phyloP scores from a whole-genome alignment of 2,113 vertebrate species.

The Serinus canaria region DNA sequence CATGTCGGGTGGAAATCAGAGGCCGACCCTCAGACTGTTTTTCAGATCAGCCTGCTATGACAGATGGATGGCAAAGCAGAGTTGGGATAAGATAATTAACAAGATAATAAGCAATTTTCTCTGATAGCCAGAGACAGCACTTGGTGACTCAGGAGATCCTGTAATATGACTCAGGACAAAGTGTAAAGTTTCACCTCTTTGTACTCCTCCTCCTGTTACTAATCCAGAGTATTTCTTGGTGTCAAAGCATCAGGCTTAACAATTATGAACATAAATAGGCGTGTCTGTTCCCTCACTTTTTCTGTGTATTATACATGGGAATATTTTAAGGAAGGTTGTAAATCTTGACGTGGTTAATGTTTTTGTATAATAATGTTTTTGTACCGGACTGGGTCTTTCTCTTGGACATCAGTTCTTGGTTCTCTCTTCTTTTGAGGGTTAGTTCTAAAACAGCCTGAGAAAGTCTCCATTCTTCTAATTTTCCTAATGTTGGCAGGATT shows the following conservation, averaged over 20 bases:
- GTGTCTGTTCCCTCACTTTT: not conserved
- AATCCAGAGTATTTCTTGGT: not conserved
- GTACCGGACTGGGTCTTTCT: not conserved
- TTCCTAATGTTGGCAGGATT: not conserved
- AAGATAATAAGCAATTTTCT: not conserved
- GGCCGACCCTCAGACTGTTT: fast-evolving
- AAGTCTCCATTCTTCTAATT: not conserved
- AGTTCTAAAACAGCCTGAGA: not conserved
- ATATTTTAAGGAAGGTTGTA: not conserved
- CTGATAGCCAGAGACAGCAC: not conserved
- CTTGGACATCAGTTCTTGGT: not conserved
- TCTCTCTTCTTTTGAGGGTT: not conserved
- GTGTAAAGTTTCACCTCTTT: not conserved
- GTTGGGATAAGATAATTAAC: not conserved
- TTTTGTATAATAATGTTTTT: not conserved
- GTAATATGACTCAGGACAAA: not conserved
- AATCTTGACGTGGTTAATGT: not conserved
- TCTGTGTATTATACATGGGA: not conserved
- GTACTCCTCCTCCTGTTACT: not conserved
- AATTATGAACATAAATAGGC: not conserved
- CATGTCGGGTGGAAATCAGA: not conserved
- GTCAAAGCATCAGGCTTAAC: not conserved
- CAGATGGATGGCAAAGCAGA: not conserved
- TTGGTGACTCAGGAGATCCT: not conserved
- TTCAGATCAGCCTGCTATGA: not conserved